Base-by-base conservation (phyloP, 2,113 vertebrate genomes). In the Phoxinus phoxinus region DNA sequence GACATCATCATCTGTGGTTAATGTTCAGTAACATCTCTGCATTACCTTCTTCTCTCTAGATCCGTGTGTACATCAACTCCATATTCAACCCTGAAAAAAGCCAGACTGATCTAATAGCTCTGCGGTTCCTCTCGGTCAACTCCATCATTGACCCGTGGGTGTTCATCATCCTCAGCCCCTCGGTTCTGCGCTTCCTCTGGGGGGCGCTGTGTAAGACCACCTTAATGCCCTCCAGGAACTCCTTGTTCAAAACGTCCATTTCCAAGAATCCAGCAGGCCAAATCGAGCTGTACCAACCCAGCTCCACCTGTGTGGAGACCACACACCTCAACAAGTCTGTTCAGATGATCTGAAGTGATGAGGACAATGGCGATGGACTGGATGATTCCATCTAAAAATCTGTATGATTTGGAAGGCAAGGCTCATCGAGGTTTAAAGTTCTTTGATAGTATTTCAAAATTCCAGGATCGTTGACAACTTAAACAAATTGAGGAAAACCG, bases 61-160 rank as follows among this genome's bases (percentile, higher is more conserved):
- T 97, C 92, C 95, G 95, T 0, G 96, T 96, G 67, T 99, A 97
- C 87, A 46, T 97, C 48, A 96, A 96, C 93, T 92, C 93, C 12
- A 56, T 85, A 1, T 0, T 1, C 6, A 0, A 10, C 1, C 0
- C 0, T 0, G 0, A 2, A 0, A 85, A 86, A 9, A 85, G 94
- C 46, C 3, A 9, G 0, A 12, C 71, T 87, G 96, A 98, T 89
- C 96, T 98, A 71, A 92, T 85, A 0, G 96, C 95, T 0, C 93
- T 99, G 77, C 94, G 96, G 27, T 99, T 97, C 86, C 94, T 99
- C 71, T 98, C 98, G 2, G 9, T 96, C 11, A 99, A 98, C 81
- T 92, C 97, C 90, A 99, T 99, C 90, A 87, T 97, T 1, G 96
- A 99, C 37, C 98, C 98, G 0, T 99, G 96, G 97, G 95, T 98